Evolutionary conservation across 2,797 vertebrate species (phyloP), one percentile per base, ranked within the genome.

Genomic region (Tachyglossus aculeatus): DNA sequence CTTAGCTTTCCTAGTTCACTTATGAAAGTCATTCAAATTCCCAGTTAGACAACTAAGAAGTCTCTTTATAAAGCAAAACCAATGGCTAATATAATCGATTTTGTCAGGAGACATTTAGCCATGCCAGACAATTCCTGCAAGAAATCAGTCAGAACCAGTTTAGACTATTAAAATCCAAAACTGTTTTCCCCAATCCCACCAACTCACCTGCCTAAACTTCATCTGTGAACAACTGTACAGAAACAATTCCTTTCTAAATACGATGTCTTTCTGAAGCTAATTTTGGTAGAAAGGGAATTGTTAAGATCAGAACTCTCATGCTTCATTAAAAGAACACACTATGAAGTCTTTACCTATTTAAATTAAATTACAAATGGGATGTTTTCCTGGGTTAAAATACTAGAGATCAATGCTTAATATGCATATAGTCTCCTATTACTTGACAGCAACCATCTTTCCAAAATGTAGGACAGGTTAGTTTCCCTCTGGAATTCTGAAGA

Each of bases 201-300:
- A 50, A 43, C 29, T 53, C 48, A 86, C 44, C 67, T 60, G 10
- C 9, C 34, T 32, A 84, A 83, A 86, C 90, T 91, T 87, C 76
- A 66, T 70, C 47, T 31, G 41, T 19, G 39, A 39, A 44, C 19
- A 59, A 25, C 52, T 51, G 29, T 13, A 60, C 22, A 24, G 36
- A 67, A 73, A 79, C 36, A 24, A 71, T 68, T 47, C 29, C 29
- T 15, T 61, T 44, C 57, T 71, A n/a, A n/a, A n/a, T n/a, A n/a
- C n/a, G n/a, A n/a, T n/a, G n/a, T n/a, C n/a, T n/a, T n/a, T n/a
- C n/a, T n/a, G n/a, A n/a, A n/a, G n/a, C n/a, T n/a, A 16, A 18
- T 48, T 48, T 43, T 43, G 44, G 68, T 62, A 45, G 37, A 61
- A 53, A 16, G 34, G 48, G 34, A 19, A 48, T 29, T 6, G 61